These are phyloP conservation scores for Mylabris phalerata DNA, from an alignment of 1,140 invertebrate species.

Conservation along the genomic window DNA sequence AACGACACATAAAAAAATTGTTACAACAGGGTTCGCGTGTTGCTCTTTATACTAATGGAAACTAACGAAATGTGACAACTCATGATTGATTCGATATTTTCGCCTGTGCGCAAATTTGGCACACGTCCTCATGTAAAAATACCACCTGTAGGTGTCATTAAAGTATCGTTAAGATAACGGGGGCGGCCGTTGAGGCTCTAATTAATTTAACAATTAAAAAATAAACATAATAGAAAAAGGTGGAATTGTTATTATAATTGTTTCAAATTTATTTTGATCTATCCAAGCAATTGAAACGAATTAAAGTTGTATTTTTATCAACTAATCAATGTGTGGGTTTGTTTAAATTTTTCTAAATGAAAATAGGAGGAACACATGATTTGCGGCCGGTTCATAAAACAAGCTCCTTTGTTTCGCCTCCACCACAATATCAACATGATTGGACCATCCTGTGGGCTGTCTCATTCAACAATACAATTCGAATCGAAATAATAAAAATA, in stretches of 20 bases:
- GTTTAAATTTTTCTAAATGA: slow-evolving; percentile 5
- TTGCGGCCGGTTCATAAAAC: not conserved
- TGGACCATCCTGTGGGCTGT: not conserved
- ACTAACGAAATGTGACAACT: slow-evolving; percentile 17
- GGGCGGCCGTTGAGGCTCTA: not conserved
- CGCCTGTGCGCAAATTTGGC: slow-evolving; percentile 17
- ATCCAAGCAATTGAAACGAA: too few relatives aligned
- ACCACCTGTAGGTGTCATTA: slow-evolving; percentile 24
- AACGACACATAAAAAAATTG: not conserved
- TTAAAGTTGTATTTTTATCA: not conserved
- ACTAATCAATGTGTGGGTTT: slow-evolving; percentile 5
- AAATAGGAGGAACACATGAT: slow-evolving; percentile 1
- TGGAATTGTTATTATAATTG: too few relatives aligned
- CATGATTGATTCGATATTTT: slow-evolving; percentile 23
- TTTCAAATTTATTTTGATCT: too few relatives aligned
- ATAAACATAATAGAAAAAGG: too few relatives aligned
- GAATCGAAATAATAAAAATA: not conserved
- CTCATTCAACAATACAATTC: not conserved
- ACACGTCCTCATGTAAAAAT: slow-evolving; percentile 9
- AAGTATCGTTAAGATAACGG: slow-evolving; percentile 19
- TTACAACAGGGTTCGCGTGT: slow-evolving; percentile 7
- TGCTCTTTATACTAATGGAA: slow-evolving; percentile 13
- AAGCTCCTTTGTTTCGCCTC: not conserved
- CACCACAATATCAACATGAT: not conserved
- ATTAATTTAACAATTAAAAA: too few relatives aligned